Evolutionary conservation across 2,797 vertebrate genomes (phyloP).

Genomic region (Chloroceryle inda): DNA sequence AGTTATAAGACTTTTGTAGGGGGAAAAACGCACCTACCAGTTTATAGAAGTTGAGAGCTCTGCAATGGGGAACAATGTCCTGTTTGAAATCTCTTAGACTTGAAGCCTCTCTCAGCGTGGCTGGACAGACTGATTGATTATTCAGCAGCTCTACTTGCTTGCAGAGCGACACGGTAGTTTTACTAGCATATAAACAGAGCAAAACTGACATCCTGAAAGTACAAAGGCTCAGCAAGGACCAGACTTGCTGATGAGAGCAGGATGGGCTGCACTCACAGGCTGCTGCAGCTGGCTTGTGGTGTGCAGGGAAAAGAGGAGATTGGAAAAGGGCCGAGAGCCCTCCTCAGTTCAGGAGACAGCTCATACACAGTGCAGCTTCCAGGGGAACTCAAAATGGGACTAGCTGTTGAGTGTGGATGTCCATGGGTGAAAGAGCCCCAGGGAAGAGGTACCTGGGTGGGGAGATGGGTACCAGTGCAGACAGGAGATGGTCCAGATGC

Average conservation of each 20-base stretch:
- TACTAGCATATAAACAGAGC: neutral
- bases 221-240: neutral
- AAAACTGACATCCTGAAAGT: neutral
- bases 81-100: neutral
- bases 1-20: neutral
- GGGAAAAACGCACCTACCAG: neutral
- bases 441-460: neutral
- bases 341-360: neutral
- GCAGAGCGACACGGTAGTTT: neutral
- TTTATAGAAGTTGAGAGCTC: neutral
- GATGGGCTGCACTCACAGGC: fast-evolving
- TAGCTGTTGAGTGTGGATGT: neutral
- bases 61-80: neutral
- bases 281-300: neutral
- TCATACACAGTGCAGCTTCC: neutral
- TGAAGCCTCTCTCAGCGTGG: neutral
- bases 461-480: fast-evolving
- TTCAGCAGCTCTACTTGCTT: slow-evolving; percentile 46
- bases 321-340: neutral
- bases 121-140: slow-evolving; percentile 34
- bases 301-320: neutral
- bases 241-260: slow-evolving; percentile 14
- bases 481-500: neutral
- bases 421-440: neutral
- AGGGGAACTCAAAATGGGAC: neutral